Evolutionary conservation across 2,888 invertebrate genomes (phyloP), one percentile per base, ranked within the genome.

Genomic region (Aphidoletes aphidimyza): DNA sequence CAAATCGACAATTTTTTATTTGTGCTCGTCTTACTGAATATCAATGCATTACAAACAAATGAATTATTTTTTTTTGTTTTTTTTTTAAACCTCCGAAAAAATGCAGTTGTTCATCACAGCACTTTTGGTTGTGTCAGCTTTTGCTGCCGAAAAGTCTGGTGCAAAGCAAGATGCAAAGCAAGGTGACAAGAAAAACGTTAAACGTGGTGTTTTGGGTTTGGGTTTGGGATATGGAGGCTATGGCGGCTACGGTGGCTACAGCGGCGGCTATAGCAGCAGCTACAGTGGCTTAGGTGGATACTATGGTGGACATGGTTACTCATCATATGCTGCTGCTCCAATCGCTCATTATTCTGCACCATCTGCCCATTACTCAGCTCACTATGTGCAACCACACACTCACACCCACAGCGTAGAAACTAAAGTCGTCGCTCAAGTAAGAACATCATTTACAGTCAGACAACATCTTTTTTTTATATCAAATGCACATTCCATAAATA

Each of bases 141-240:
- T 89, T 88, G 94, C 93, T 87, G 93, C 93, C 92, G 92, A 92
- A 91, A 92, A 92, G 87, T n/a, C 81, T 6, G 59, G 26, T 59
- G 91, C 92, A 87, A 91, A n/a, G n/a, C n/a, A n/a, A n/a, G n/a
- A n/a, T n/a, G n/a, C n/a, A n/a, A n/a, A n/a, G n/a, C n/a, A 93
- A 85, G 89, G 92, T 87, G 94, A 94, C 86, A 95, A 95, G 92
- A 95, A 95, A 90, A 92, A 95, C 89, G 94, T 95, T 91, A 95
- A 96, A 90, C 94, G 95, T 87, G 95, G 95, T 87, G 92, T 95
- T 87, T 91, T 95, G 85, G 93, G 94, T 89, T 91, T 95, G 85
- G 93, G 94, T 89, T 91, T 95, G 88, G 95, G 95, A 87, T 95
- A 95, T 87, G 95, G 95, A 85, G 95, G 95, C 89, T 95, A 94